phyloP scores from a whole-genome alignment of 2,888 invertebrate species.

The Lasioglossum lativentre region DNA sequence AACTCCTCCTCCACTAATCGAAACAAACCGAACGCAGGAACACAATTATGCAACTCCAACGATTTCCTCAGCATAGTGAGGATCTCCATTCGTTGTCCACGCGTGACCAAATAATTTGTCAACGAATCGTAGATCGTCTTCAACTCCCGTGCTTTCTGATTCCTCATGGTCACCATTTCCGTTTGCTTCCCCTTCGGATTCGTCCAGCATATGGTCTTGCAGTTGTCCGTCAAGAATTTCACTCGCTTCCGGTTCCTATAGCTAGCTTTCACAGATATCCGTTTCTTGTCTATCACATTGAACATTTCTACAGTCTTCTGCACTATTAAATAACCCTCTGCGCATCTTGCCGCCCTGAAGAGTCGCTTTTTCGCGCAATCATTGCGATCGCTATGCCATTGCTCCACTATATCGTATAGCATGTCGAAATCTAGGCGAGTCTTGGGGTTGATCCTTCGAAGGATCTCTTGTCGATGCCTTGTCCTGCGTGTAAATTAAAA shows the following conservation, averaged over 20 bases:
- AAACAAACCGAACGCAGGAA: conserved; percentile 87
- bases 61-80: conserved; percentile 90
- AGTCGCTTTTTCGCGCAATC: conserved; percentile 88
- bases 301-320: conserved; percentile 91
- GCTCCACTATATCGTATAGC: conserved; percentile 89
- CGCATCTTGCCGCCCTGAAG: conserved; percentile 89
- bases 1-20: conserved; percentile 90
- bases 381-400: conserved; percentile 89
- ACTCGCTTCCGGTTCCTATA: conserved; percentile 87
- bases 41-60: conserved; percentile 87
- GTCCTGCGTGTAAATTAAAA: conserved; percentile 69
- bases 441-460: conserved; percentile 90
- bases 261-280: conserved; percentile 87
- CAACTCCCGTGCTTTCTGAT: conserved; percentile 91
- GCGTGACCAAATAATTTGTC: conserved; percentile 86
- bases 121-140: conserved; percentile 90
- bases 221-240: conserved; percentile 88
- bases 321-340: conserved; percentile 89
- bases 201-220: conserved; percentile 91
- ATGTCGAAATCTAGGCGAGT: conserved; percentile 91
- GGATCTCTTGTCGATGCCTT: conserved; percentile 86
- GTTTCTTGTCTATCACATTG: conserved; percentile 89
- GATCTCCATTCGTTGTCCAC: conserved; percentile 89
- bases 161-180: conserved; percentile 93
- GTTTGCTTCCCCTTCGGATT: conserved; percentile 90